A percentile compares a stretch with the other conserved stretches of the same genome.
phyloP scores from a whole-genome alignment of 2,113 vertebrate species.

The Crocuta crocuta region DNA sequence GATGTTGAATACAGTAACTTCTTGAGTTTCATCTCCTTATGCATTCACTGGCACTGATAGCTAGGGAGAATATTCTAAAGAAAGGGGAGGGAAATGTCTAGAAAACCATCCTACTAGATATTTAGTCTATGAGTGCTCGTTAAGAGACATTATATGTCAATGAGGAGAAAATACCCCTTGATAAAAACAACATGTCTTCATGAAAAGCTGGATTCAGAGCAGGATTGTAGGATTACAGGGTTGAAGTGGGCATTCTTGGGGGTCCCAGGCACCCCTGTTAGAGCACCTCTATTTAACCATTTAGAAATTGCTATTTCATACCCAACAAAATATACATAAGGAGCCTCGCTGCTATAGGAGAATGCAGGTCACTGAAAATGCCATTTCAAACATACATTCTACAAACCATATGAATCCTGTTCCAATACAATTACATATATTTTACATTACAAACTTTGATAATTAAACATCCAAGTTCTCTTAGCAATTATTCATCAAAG shows the following conservation, averaged over 20 bases:
- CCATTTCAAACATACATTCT: background rate
- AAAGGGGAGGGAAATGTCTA: background rate
- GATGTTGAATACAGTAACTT: background rate
- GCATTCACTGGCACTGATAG: background rate
- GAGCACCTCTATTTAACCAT: too few species aligned
- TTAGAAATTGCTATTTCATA: background rate
- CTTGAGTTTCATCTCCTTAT: background rate
- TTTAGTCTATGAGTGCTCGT: background rate
- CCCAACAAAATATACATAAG: too few species aligned
- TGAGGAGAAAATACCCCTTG: background rate
- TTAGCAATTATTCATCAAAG: background rate
- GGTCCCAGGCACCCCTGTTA: background rate
- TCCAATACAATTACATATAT: background rate
- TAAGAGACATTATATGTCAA: background rate
- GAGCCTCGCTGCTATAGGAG: accelerated
- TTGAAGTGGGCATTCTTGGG: background rate
- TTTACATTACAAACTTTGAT: background rate
- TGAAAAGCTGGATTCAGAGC: accelerated
- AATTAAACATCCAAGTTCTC: background rate
- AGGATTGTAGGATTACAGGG: background rate
- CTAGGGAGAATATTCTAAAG: background rate
- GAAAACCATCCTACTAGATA: background rate
- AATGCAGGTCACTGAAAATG: background rate
- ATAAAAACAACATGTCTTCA: background rate
- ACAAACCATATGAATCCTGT: background rate